Base-by-base conservation (phyloP, 2,797 vertebrate genomes). In the Dallia pectoralis region DNA sequence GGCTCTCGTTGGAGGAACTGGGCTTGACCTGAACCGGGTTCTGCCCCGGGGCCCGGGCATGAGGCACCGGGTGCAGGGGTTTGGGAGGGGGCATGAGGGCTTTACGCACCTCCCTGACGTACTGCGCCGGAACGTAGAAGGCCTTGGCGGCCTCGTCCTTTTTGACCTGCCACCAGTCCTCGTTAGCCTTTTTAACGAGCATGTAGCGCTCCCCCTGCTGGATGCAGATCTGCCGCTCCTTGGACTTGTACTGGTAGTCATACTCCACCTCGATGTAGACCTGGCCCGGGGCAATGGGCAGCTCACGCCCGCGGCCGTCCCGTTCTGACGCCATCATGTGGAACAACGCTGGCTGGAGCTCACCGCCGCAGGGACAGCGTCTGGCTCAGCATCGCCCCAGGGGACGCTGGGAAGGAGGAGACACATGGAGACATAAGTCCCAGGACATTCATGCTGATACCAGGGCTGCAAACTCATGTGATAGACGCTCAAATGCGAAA, bases 141-240 rank as follows among this genome's bases (percentile, higher is more conserved):
- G 97, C 93, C 86, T 96, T 97, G 0, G 93, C 88, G 74, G 89
- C 95, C 75, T 96, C 95, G 0, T 98, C 96, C 80, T 87, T 93
- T 78, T 89, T 94, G 79, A 99, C 97, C 85, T 99, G 97, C 97
- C 97, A 99, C 97, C 97, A 99, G 74, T 98, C 97, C 75, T 96
- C 95, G 0, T 98, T 99, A 80, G 97, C 98, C 91, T 98, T 98
- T 90, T 95, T 96, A 84, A 99, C 94, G 62, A 99, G 90, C 80
- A 96, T 86, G 82, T 98, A 99, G 73, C 93, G 93, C 79, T 99
- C 97, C 0, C 97, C 97, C 89, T 98, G 96, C 59, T 91, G 95
- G 77, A 99, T 99, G 74, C 91, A 91, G 83, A 99, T 93, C 81
- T 91, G 95, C 87, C 94, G 95, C 87, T 96, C 96, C 89, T 98